Conservation (phyloP, 2,797 vertebrate genomes). For the Lepilemur ruficaudatus region DNA sequence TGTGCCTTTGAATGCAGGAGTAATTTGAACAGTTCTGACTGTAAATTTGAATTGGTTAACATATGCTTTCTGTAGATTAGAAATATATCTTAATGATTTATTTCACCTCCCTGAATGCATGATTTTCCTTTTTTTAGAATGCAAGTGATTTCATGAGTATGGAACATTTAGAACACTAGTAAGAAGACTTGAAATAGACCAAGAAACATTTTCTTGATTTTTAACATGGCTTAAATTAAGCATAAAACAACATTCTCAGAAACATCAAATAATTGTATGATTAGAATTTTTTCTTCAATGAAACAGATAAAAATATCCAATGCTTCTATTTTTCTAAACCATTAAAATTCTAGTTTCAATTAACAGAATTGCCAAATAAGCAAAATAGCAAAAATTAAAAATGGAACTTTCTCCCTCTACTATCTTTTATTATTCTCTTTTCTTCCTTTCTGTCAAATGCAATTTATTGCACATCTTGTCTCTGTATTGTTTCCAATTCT, state of each 20-base stretch:
- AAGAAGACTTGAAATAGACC: slow-evolving; percentile 37
- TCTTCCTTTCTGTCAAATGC: not conserved
- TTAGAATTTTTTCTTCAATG: slow-evolving; percentile 10
- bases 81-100: slow-evolving; percentile 50
- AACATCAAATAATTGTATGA: slow-evolving; percentile 13
- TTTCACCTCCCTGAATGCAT: not conserved
- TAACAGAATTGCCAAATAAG: not conserved
- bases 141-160: slow-evolving; percentile 50
- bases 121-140: slow-evolving; percentile 40
- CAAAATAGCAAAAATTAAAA: slow-evolving; percentile 1
- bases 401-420: not conserved
- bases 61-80: slow-evolving; percentile 49
- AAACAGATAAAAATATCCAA: slow-evolving; percentile 12
- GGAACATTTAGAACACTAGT: slow-evolving; percentile 9
- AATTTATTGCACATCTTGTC: not conserved
- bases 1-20: slow-evolving; percentile 30
- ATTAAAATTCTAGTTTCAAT: not conserved
- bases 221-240: slow-evolving; percentile 30
- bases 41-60: slow-evolving; percentile 63
- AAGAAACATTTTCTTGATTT: slow-evolving; percentile 48
- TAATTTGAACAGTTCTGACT: slow-evolving; percentile 45
- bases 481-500: not conserved
- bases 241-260: not conserved
- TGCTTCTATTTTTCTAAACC: not conserved
- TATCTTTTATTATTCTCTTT: not conserved